Conservation (phyloP, 2,888 invertebrate species). For the Marasmarcha lunaedactyla region DNA sequence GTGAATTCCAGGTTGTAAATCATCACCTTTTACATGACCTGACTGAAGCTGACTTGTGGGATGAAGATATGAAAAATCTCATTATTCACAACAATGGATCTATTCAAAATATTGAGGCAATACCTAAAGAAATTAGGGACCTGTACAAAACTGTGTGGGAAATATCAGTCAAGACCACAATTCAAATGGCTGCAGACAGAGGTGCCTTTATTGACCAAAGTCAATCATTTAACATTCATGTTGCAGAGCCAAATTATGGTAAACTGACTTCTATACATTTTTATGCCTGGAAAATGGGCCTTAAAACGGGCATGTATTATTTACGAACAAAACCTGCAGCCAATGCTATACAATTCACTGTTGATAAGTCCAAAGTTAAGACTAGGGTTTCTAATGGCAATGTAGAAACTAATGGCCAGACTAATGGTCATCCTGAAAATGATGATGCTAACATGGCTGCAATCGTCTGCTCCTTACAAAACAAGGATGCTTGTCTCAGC, state of each 20-base stretch:
- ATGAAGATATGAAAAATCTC: conserved; percentile 94
- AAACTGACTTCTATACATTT: conserved; percentile 98
- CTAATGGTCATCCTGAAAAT: conserved; percentile 30
- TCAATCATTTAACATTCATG: conserved; percentile 97
- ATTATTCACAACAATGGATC: conserved; percentile 94
- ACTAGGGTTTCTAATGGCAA: conserved; percentile 21
- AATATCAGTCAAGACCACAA: conserved; percentile 90
- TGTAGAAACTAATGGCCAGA: conserved; percentile 7
- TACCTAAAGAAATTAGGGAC: conserved; percentile 86
- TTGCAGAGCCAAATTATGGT: conserved; percentile 93
- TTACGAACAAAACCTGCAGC: conserved; percentile 96
- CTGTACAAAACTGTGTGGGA: conserved; percentile 99
- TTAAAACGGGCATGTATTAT: conserved; percentile 99
- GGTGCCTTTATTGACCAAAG: conserved; percentile 99
- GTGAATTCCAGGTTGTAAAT: conserved; percentile 96
- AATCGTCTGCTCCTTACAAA: conserved; percentile 87
- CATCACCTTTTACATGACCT: conserved; percentile 94
- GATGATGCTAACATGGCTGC: conserved; percentile 75
- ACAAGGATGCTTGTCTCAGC: conserved; percentile 89
- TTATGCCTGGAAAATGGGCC: conserved; percentile 94
- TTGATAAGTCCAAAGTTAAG: conserved; percentile 79
- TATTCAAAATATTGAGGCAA: conserved; percentile 86
- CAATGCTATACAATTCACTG: conserved; percentile 97
- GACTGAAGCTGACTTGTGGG: conserved; percentile 92
- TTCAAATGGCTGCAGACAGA: conserved; percentile 97